Evolutionary conservation across 2,797 vertebrate species (phyloP).

Genomic region (Hyperoplus immaculatus): DNA sequence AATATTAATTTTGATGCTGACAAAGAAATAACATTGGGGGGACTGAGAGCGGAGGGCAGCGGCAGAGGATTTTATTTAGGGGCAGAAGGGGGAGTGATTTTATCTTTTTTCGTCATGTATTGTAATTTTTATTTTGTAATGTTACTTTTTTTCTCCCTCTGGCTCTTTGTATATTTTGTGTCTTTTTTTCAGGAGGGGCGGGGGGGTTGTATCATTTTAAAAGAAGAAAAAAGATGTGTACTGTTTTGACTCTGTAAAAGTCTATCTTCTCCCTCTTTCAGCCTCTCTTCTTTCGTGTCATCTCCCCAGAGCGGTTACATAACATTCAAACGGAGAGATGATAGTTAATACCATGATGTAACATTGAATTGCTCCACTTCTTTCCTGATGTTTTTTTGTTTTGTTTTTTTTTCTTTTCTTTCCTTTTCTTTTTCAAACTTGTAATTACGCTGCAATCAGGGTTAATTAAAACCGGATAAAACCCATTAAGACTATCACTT

Average conservation of each 20-base stretch:
- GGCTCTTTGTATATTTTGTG: slow-evolving; percentile 78
- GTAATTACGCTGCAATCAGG: slow-evolving; percentile 91
- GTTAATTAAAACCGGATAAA: slow-evolving; percentile 90
- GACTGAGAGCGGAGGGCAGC: slow-evolving; percentile 48
- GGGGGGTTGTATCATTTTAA: slow-evolving; percentile 77
- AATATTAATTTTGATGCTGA: slow-evolving; percentile 80
- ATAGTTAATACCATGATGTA: slow-evolving; percentile 88
- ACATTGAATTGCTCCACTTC: slow-evolving; percentile 85
- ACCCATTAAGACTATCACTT: slow-evolving; percentile 69
- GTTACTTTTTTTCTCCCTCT: slow-evolving; percentile 74
- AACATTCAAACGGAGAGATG: slow-evolving; percentile 81
- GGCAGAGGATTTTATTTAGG: slow-evolving; percentile 59
- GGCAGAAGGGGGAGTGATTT: slow-evolving; percentile 64
- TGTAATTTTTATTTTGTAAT: slow-evolving; percentile 87
- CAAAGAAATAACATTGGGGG: slow-evolving; percentile 65
- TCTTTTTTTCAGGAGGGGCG: slow-evolving; percentile 25
- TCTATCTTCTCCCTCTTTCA: slow-evolving; percentile 75
- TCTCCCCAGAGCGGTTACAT: slow-evolving; percentile 78
- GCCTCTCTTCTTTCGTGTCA: slow-evolving; percentile 61
- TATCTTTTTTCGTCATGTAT: slow-evolving; percentile 79
- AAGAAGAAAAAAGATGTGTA: slow-evolving; percentile 75
- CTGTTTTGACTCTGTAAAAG: slow-evolving; percentile 84
- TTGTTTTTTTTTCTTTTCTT: slow-evolving; percentile 19
- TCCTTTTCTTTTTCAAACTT: slow-evolving; percentile 77
- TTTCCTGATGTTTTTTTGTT: slow-evolving; percentile 66